A percentile compares a stretch with the other conserved stretches of the same genome.
phyloP scores from a whole-genome alignment of 2,888 invertebrate genomes.

The Dicranocentrus wangi region DNA sequence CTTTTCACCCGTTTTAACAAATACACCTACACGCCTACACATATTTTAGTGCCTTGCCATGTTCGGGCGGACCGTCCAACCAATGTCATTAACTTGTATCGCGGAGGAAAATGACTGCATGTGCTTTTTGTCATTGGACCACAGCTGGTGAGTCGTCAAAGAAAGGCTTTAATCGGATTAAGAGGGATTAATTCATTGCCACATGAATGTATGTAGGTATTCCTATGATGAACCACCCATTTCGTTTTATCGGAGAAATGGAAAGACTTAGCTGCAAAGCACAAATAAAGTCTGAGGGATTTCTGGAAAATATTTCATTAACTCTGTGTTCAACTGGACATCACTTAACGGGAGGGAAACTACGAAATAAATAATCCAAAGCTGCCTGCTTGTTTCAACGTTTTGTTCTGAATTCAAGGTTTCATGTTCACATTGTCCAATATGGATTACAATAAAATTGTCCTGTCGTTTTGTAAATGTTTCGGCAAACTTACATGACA shows the following conservation, averaged over 20 bases:
- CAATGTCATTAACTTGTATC: too few relatives aligned
- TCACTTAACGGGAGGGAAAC: not conserved
- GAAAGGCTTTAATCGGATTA: slow-evolving; percentile 15
- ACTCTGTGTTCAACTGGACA: too few relatives aligned
- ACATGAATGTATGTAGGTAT: not conserved
- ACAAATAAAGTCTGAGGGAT: not conserved
- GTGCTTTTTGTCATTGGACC: slow-evolving; percentile 2
- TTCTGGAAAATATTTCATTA: not conserved
- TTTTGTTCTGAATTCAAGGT: not conserved
- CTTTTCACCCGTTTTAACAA: too few relatives aligned
- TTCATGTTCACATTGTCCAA: not conserved
- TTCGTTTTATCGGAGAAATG: not conserved
- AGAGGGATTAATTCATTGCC: slow-evolving; percentile 9
- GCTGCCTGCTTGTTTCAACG: not conserved
- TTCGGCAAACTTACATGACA: not conserved
- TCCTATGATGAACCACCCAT: not conserved
- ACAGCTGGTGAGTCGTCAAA: slow-evolving; percentile 16
- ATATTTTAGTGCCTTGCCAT: too few relatives aligned
- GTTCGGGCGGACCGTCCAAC: too few relatives aligned
- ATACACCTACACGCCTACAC: too few relatives aligned
- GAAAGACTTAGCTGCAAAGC: not conserved
- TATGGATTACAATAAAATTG: not conserved
- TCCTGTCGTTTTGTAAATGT: not conserved
- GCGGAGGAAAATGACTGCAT: too few relatives aligned
- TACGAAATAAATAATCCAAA: not conserved